phyloP scores from a whole-genome alignment of 2,888 invertebrate genomes.

The Lasioglossum zephyrum region DNA sequence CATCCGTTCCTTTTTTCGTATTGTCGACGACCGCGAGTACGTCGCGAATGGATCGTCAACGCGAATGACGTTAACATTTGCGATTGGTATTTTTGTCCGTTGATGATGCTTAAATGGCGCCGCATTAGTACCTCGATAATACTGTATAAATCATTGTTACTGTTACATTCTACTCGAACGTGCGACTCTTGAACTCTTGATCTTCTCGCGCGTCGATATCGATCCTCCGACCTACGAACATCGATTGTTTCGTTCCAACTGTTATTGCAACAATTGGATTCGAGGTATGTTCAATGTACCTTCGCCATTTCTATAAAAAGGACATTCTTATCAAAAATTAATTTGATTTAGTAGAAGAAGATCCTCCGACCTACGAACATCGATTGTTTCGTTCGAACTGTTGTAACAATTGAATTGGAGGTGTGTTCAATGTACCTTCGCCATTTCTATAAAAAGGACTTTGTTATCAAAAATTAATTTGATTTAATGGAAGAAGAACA shows the following conservation, averaged over 20 bases:
- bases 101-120: constrained; percentile 4
- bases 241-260: background rate
- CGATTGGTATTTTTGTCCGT: background rate
- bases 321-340: too few relatives aligned
- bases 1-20: background rate
- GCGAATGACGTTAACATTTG: constrained; percentile 14
- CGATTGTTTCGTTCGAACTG: background rate
- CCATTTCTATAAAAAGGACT: background rate
- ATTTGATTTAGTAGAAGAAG: too few relatives aligned
- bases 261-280: background rate
- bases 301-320: background rate
- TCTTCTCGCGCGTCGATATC: background rate
- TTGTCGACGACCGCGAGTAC: background rate
- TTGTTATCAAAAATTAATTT: background rate
- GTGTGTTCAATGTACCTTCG: background rate
- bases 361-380: background rate
- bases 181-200: background rate
- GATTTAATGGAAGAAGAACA: too few relatives aligned
- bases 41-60: constrained; percentile 8
- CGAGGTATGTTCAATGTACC: background rate
- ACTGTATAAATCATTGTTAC: background rate
- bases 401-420: background rate
- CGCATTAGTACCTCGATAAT: background rate
- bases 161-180: background rate
- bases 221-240: background rate